Evolutionary conservation across 1,140 invertebrate species (phyloP).

Genomic region (fruit fly (Drosophila melanogaster)): Release_6_plus_ISO1_MT NT_033779.5:20630001-20630500

Average conservation of each 20-base stretch:
- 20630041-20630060: conserved; percentile 83
- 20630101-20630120: conserved; percentile 82
- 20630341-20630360: conserved; percentile 28
- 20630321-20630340: conserved; percentile 51
- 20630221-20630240: neutral
- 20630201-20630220: neutral
- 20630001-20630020: conserved; percentile 72
- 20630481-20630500: too few species aligned
- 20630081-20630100: conserved; percentile 77
- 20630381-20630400: conserved; percentile 56
- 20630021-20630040: conserved; percentile 66
- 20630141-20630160: conserved; percentile 68
- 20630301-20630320: conserved; percentile 69
- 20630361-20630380: conserved; percentile 47
- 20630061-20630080: conserved; percentile 79
- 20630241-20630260: conserved; percentile 32
- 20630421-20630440: conserved; percentile 20
- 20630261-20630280: conserved; percentile 37
- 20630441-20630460: too few species aligned
- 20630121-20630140: conserved; percentile 83
- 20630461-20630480: too few species aligned
- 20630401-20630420: conserved; percentile 72
- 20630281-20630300: conserved; percentile 43
- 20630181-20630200: conserved; percentile 14
- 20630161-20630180: conserved; percentile 30